Percentiles rank a stretch among this genome's conserved stretches.
These are phyloP conservation scores for Lycocerus yunnanus DNA, from an alignment of 2,888 invertebrate species.

Conservation along the genomic window DNA sequence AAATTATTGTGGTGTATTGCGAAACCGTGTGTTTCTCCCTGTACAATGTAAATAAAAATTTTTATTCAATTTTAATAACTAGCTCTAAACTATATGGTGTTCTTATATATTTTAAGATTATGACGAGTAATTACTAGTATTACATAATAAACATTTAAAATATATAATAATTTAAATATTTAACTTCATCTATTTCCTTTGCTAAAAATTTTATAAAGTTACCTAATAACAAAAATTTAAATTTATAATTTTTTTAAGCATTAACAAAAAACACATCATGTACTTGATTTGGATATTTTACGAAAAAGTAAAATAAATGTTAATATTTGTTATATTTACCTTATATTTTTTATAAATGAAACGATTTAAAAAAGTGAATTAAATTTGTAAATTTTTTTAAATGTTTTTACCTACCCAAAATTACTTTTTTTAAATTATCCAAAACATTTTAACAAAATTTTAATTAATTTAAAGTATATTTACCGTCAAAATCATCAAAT, in stretches of 20 bases:
- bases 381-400: no score
- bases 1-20: background rate
- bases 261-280: background rate
- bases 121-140: conserved; percentile 28
- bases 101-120: conserved; percentile 18
- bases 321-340: background rate
- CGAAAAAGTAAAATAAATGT: background rate
- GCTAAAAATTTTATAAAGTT: background rate
- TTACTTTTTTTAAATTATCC: no score
- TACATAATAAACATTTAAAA: conserved; percentile 9
- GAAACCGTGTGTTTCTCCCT: background rate
- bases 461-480: no score
- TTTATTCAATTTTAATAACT: background rate
- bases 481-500: no score
- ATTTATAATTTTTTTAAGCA: background rate
- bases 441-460: no score
- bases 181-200: background rate
- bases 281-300: background rate
- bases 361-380: no score
- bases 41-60: background rate
- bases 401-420: no score
- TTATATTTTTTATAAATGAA: no score
- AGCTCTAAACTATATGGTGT: conserved; percentile 10
- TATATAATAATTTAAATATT: background rate
- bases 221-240: background rate